These are phyloP conservation scores for Chloroclystis v-ata DNA, from an alignment of 2,888 invertebrate genomes.

Conservation along the genomic window DNA sequence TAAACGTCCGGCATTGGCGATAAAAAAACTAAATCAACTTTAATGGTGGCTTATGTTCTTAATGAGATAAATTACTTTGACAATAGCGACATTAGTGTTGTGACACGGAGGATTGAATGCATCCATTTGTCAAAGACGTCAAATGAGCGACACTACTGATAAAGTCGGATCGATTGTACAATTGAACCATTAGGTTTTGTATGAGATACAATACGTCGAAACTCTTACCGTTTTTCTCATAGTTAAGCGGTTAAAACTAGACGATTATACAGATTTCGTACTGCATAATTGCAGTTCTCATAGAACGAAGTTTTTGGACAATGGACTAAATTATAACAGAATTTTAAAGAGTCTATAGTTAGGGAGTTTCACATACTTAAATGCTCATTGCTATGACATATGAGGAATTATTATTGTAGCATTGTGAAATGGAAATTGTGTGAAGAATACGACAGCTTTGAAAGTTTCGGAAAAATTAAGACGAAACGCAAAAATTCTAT, in stretches of 20 bases:
- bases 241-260: conserved; percentile 72
- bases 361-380: conserved; percentile 72
- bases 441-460: conserved; percentile 26
- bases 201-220: conserved; percentile 61
- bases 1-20: conserved; percentile 53
- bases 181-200: conserved; percentile 24
- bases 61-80: conserved; percentile 45
- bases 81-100: conserved; percentile 42
- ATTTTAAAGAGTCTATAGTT: conserved; percentile 58
- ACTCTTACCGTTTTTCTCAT: conserved; percentile 63
- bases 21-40: conserved; percentile 47
- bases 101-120: conserved; percentile 38
- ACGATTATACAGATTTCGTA: conserved; percentile 74
- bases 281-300: conserved; percentile 75
- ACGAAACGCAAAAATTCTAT: conserved; percentile 1
- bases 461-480: conserved; percentile 7
- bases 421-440: conserved; percentile 55
- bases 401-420: conserved; percentile 62
- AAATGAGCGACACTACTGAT: conserved; percentile 20
- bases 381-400: conserved; percentile 69
- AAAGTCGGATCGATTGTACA: conserved; percentile 19
- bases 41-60: conserved; percentile 44
- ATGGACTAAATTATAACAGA: conserved; percentile 73
- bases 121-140: conserved; percentile 31
- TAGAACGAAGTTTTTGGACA: conserved; percentile 73